These are phyloP conservation scores for Teleogryllus oceanicus DNA, from an alignment of 2,888 invertebrate genomes.

Conservation along the genomic window DNA sequence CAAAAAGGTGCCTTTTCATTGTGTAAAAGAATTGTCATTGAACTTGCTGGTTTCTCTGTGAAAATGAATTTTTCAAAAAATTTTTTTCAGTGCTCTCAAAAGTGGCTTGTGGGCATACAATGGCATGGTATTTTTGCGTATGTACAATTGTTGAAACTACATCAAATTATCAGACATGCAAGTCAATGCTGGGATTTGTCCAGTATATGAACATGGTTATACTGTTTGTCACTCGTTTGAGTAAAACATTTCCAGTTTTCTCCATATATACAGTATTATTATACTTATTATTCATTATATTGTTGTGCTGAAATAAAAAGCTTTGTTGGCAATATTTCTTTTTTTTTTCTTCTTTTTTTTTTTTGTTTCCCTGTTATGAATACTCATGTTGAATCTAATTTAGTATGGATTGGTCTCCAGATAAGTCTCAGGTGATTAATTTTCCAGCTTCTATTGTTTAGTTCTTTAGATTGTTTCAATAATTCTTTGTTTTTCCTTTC, in stretches of 20 bases:
- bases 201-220: conserved; percentile 12
- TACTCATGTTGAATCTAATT: too few relatives aligned
- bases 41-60: not conserved
- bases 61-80: not conserved
- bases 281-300: conserved; percentile 30
- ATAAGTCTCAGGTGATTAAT: too few relatives aligned
- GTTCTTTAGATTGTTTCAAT: too few relatives aligned
- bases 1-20: too few relatives aligned
- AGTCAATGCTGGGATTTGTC: conserved; percentile 22
- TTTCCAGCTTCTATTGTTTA: too few relatives aligned
- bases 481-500: too few relatives aligned
- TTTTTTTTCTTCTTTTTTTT: conserved; percentile 24
- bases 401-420: too few relatives aligned
- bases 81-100: not conserved
- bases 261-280: conserved; percentile 36
- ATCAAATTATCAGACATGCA: not conserved
- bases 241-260: conserved; percentile 31
- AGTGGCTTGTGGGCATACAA: not conserved
- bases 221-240: conserved; percentile 26
- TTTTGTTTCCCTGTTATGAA: conserved; percentile 34
- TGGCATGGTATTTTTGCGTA: conserved; percentile 29
- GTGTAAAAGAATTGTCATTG: not conserved
- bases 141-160: not conserved
- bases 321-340: conserved; percentile 34
- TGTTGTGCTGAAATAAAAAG: conserved; percentile 36